Base-by-base conservation (phyloP, 2,113 vertebrate genomes). In the Dipodomys stephensi region DNA sequence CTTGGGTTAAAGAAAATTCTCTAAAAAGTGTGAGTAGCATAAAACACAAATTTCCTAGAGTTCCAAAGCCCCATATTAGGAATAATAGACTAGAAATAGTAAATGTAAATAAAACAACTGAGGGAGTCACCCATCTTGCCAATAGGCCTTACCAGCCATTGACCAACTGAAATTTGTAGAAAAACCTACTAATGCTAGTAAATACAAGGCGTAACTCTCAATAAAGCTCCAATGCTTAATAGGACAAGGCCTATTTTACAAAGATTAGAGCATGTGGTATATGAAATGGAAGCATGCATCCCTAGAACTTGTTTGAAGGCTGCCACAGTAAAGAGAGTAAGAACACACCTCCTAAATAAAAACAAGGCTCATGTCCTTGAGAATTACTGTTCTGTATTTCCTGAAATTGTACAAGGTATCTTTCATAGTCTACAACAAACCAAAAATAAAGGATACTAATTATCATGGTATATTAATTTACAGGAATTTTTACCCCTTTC, bases 141-240 rank as follows among this genome's bases (percentile, higher is more conserved):
- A 60, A 39, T 6, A 44, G 11, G 18, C 30, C 7, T 94, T 32
- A 4, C 0, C 35, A 92, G 30, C 49, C 16, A 73, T 1, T 77
- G 53, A 80, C 92, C 57, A 83, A 92, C 44, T 57, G 23, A 89
- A 69, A 1, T 12, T 64, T 81, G 79, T 28, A 39, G 9, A 85
- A 73, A 94, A 8, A 0, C 4, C 22, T 73, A 46, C 18, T 35
- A 49, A 35, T 35, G 35, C 35, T 35, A 35, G 35, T 35, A 35
- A 92, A 82, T 79, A 2, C 0, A 6, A 20, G 35, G 15, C 8
- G 1, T 57, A 35, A 68, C 11, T 83, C n/a, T 62, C 44, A 72
- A 9, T n/a, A 16, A 22, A 62, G 2, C 0, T 27, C 1, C 4
- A 46, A 22, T 64, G 8, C 7, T 12, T 76, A 72, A 1, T 39